phyloP scores from a whole-genome alignment of 2,797 vertebrate species.

The Choloepus didactylus region DNA sequence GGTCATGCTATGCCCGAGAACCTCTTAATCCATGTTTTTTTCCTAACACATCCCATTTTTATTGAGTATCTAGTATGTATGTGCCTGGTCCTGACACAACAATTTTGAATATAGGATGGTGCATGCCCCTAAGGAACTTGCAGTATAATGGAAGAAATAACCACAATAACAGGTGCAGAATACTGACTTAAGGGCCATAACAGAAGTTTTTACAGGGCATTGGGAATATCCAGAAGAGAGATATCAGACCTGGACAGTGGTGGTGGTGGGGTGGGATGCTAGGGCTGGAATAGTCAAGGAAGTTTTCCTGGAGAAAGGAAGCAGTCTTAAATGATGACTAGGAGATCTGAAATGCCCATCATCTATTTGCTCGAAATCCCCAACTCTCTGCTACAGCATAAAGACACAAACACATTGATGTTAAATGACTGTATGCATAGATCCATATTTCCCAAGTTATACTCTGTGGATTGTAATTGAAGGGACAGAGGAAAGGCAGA shows the following conservation, averaged over 20 bases:
- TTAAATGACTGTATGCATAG: neutral
- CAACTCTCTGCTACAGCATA: neutral
- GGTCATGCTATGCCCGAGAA: neutral
- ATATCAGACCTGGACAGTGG: neutral
- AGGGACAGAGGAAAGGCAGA: neutral
- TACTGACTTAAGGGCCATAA: neutral
- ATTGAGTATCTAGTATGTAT: neutral
- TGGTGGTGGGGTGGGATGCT: neutral
- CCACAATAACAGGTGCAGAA: neutral
- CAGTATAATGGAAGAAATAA: neutral
- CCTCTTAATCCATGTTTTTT: neutral
- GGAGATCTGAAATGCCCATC: neutral
- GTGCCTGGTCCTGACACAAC: neutral
- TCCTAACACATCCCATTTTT: neutral
- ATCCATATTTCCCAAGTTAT: neutral
- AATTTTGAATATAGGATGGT: neutral
- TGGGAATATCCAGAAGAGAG: neutral
- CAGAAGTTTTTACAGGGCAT: neutral
- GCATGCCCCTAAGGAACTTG: neutral
- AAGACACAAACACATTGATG: neutral
- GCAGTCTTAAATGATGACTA: neutral
- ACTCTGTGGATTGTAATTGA: neutral
- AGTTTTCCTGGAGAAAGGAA: neutral
- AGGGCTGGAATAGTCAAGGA: neutral
- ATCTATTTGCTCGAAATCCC: neutral